Conservation (phyloP, 2,113 vertebrate genomes). For the Rhineura floridana region DNA sequence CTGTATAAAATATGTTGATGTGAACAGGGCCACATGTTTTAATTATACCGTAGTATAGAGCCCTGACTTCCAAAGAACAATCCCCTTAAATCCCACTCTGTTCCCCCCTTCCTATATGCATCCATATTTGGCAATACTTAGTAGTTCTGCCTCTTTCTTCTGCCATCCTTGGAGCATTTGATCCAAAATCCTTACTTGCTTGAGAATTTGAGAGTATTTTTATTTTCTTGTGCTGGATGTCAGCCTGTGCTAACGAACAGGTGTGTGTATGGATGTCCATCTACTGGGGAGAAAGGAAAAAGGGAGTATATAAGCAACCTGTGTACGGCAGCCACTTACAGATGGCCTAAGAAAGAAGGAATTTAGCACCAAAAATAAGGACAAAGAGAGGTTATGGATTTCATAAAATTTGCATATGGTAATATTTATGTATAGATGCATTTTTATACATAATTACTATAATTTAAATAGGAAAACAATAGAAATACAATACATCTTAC, state of each 20-base stretch:
- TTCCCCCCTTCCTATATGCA: neutral
- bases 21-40: neutral
- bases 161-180: neutral
- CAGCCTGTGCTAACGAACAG: neutral
- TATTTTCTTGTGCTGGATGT: slow-evolving; percentile 10
- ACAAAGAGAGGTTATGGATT: too few species aligned
- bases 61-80: neutral
- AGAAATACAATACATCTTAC: too few species aligned
- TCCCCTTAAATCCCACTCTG: neutral
- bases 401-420: too few species aligned
- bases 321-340: too few species aligned
- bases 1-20: neutral
- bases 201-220: neutral
- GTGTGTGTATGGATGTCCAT: neutral
- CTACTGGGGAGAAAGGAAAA: slow-evolving; percentile 20
- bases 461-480: too few species aligned
- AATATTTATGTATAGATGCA: too few species aligned
- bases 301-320: slow-evolving; percentile 10
- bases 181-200: neutral
- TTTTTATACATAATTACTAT: too few species aligned
- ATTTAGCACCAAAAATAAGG: too few species aligned
- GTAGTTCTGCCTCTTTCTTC: too few species aligned
- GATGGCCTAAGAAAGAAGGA: too few species aligned
- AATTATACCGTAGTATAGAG: neutral
- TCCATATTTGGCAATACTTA: neutral